Evolutionary conservation across 2,113 vertebrate species (phyloP).

Genomic region (Aldabrachelys gigantea): DNA sequence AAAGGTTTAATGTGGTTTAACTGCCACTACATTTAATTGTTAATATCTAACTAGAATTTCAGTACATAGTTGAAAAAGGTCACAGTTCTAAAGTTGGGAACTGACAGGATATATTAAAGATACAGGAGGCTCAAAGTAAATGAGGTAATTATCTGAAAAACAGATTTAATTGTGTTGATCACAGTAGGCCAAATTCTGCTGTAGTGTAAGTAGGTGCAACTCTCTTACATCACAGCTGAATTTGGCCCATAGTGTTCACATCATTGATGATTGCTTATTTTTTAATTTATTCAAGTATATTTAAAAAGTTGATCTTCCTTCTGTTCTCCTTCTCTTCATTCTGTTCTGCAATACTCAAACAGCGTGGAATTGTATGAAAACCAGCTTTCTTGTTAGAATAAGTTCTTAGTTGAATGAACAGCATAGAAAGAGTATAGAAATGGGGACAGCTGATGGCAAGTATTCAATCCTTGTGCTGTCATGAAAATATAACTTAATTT

Average conservation of each 20-base stretch:
- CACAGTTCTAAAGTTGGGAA: background rate
- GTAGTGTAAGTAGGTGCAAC: background rate
- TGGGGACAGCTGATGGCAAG: background rate
- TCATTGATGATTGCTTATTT: background rate
- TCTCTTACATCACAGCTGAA: background rate
- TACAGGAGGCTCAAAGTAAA: background rate
- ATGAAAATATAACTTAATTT: background rate
- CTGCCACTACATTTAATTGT: background rate
- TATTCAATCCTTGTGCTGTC: background rate
- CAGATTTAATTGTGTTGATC: background rate
- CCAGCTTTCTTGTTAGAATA: background rate
- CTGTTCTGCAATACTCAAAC: background rate
- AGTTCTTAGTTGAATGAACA: background rate
- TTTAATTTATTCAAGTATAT: background rate
- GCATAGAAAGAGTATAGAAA: background rate
- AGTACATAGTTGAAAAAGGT: slow-evolving; percentile 2
- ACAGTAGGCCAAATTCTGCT: background rate
- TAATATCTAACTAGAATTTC: background rate
- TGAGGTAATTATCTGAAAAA: background rate
- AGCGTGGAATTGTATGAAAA: background rate
- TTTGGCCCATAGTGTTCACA: background rate
- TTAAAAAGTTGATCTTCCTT: background rate
- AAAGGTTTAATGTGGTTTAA: slow-evolving; percentile 7
- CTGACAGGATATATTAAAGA: background rate
- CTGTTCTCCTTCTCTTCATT: background rate